A percentile compares a stretch with the other conserved stretches of the same genome.
Conservation (phyloP, 2,888 invertebrate species). For the Conomelus anceps region DNA sequence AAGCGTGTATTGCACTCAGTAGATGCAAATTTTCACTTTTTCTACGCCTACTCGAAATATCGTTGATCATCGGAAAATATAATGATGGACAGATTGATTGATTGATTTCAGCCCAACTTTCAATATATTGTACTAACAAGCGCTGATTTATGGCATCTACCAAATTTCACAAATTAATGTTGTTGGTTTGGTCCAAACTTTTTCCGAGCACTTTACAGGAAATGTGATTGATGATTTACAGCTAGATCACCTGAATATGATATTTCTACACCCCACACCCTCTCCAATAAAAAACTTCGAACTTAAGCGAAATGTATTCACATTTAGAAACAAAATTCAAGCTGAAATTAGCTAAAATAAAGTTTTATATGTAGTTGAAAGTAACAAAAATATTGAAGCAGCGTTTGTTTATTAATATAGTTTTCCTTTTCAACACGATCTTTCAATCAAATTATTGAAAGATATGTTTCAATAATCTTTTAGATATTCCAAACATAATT, state of each 20-base stretch:
- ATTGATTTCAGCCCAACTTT: not conserved
- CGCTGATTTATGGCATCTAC: not conserved
- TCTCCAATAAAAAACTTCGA: not conserved
- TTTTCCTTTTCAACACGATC: no score
- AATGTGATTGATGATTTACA: not conserved
- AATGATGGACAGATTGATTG: not conserved
- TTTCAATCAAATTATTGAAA: no score
- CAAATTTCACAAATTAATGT: not conserved
- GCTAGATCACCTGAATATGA: not conserved
- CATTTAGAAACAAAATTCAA: no score
- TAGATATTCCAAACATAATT: no score
- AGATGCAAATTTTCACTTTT: not conserved
- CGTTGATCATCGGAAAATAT: not conserved
- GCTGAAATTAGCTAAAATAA: no score
- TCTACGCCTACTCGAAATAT: not conserved
- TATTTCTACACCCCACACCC: not conserved
- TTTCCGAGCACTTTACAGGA: not conserved
- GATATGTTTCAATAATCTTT: no score
- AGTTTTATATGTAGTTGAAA: no score
- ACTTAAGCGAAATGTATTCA: no score
- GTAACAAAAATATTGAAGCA: no score
- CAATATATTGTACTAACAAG: not conserved
- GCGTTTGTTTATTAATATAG: no score
- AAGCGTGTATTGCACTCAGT: not conserved
- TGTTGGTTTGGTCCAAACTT: no score